Evolutionary conservation across 2,797 vertebrate genomes (phyloP).

Genomic region (Denticeps clupeoides): DNA sequence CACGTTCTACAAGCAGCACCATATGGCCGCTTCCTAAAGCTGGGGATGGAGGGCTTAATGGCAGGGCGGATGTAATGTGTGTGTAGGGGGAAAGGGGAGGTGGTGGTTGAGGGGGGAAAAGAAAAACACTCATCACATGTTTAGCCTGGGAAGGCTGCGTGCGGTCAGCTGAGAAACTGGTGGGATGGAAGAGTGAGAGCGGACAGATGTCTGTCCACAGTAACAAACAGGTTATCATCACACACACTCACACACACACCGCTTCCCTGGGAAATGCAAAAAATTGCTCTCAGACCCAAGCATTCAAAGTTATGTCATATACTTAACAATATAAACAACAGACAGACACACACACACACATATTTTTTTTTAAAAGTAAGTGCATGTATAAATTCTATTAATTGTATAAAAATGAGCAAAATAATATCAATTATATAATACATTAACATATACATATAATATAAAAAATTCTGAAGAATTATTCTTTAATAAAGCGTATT

Average conservation of each 20-base stretch:
- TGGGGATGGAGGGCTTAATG: slow-evolving; percentile 61
- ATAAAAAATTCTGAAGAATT: no score
- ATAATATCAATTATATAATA: no score
- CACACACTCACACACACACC: no score
- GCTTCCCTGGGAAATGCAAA: no score
- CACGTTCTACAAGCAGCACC: slow-evolving; percentile 52
- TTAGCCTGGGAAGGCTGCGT: slow-evolving; percentile 53
- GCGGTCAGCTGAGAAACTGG: slow-evolving; percentile 48
- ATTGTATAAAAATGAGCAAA: not conserved
- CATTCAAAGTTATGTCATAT: no score
- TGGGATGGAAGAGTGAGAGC: slow-evolving; percentile 19
- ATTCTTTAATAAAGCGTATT: no score
- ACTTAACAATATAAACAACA: no score
- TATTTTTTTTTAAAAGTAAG: no score
- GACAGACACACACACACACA: no score
- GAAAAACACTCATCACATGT: slow-evolving; percentile 57
- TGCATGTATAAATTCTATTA: not conserved
- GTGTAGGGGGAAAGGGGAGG: slow-evolving; percentile 1
- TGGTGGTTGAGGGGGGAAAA: slow-evolving; percentile 22
- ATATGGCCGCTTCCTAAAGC: slow-evolving; percentile 67
- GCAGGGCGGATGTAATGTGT: slow-evolving; percentile 48
- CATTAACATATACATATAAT: no score
- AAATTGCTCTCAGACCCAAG: no score
- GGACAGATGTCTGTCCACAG: slow-evolving; percentile 49
- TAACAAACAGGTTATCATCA: slow-evolving; percentile 51